phyloP scores from a whole-genome alignment of 2,797 vertebrate genomes.

The Mus caroli region DNA sequence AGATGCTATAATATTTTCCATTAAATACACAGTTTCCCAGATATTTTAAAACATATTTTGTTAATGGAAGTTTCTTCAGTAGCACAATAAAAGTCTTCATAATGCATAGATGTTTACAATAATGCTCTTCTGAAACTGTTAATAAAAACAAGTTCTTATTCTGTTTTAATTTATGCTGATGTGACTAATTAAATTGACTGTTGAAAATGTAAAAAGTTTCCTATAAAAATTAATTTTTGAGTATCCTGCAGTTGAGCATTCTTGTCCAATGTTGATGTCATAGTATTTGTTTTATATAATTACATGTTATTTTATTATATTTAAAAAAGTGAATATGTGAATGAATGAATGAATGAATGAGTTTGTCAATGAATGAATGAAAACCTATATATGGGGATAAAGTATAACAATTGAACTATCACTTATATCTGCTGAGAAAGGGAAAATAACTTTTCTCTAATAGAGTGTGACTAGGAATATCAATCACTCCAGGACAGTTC shows the following conservation, averaged over 20 bases:
- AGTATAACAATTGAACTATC: neutral
- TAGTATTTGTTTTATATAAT: neutral
- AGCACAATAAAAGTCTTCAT: neutral
- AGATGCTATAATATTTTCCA: neutral
- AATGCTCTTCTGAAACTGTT: neutral
- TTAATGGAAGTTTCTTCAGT: neutral
- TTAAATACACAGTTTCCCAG: neutral
- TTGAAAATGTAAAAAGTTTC: neutral
- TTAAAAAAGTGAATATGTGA: neutral
- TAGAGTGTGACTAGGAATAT: neutral
- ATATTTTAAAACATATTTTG: neutral
- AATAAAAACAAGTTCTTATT: neutral
- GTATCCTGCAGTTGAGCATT: neutral
- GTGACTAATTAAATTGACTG: neutral
- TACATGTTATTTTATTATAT: neutral
- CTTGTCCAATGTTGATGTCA: no score
- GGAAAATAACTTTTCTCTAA: neutral
- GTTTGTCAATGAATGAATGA: neutral
- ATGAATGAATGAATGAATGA: no score
- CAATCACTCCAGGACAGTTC: neutral
- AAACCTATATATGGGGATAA: neutral
- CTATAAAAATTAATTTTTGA: neutral
- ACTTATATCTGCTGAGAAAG: neutral
- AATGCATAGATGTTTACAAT: neutral
- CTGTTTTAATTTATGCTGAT: neutral